Evolutionary conservation across 1,140 invertebrate species (phyloP).

Genomic region (Eubasilissa regina): DNA sequence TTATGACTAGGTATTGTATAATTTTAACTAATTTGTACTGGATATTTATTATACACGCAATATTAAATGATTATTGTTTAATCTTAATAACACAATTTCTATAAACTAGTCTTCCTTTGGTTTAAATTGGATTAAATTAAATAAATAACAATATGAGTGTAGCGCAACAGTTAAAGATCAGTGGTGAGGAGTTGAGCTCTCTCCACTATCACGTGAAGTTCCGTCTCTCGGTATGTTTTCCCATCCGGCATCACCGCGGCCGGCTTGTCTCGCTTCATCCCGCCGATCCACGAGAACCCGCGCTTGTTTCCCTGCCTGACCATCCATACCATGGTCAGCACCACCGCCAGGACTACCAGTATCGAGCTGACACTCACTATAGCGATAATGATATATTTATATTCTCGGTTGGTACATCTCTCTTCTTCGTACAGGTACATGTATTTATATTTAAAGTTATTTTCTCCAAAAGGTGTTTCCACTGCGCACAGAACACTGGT

Average conservation of each 20-base stretch:
- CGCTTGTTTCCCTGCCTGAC: conserved; percentile 55
- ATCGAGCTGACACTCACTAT: conserved; percentile 6
- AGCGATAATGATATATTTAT: conserved; percentile 57
- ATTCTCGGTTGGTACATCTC: conserved; percentile 70
- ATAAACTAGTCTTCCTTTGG: too few species aligned
- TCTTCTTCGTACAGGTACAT: conserved; percentile 44
- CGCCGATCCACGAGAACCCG: conserved; percentile 44
- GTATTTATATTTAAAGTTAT: background rate
- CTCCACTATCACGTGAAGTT: conserved; percentile 88
- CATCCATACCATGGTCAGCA: conserved; percentile 61
- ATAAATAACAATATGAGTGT: background rate
- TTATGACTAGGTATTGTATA: too few species aligned
- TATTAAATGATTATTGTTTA: too few species aligned
- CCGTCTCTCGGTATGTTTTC: conserved; percentile 86
- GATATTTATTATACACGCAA: too few species aligned
- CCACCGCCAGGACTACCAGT: background rate
- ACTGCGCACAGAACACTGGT: background rate
- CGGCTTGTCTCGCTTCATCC: conserved; percentile 8
- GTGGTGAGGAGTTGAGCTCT: conserved; percentile 85
- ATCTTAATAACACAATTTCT: too few species aligned
- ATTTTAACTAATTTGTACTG: too few species aligned
- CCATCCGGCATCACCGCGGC: conserved; percentile 83
- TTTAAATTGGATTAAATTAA: background rate
- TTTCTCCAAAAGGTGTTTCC: background rate
- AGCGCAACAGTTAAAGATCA: conserved; percentile 74